Evolutionary conservation across 2,113 vertebrate species (phyloP).

Genomic region (Rhinogobius similis): DNA sequence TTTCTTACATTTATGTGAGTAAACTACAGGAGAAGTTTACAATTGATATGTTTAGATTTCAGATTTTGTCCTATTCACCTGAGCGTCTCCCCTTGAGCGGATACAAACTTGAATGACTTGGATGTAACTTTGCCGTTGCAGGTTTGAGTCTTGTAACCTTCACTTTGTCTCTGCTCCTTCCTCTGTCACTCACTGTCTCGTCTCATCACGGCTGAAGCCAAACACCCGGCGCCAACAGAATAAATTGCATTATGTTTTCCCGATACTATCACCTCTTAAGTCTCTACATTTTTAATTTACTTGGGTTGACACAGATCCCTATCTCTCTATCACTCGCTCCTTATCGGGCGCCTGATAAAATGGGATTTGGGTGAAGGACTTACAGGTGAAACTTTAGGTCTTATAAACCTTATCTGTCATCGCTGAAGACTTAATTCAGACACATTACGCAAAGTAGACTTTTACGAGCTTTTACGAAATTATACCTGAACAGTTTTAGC

Average conservation of each 20-base stretch:
- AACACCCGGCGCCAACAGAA: conserved; percentile 79
- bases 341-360: conserved; percentile 79
- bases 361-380: conserved; percentile 75
- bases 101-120: not conserved
- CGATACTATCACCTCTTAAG: conserved; percentile 78
- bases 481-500: too few species aligned
- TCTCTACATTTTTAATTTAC: conserved; percentile 82
- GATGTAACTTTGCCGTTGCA: not conserved
- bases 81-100: too few species aligned
- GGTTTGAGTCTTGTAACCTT: conserved; percentile 34
- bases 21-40: too few species aligned
- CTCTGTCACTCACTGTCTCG: conserved; percentile 63
- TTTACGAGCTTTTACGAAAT: not conserved
- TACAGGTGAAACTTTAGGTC: conserved; percentile 77
- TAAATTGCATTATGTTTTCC: conserved; percentile 79
- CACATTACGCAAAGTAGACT: not conserved
- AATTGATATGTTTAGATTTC: too few species aligned
- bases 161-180: not conserved
- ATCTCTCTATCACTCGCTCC: conserved; percentile 81
- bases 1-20: too few species aligned
- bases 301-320: conserved; percentile 84
- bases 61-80: too few species aligned
- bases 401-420: conserved; percentile 82
- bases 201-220: conserved; percentile 70
- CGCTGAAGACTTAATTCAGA: conserved; percentile 73